Conservation (phyloP, 2,797 vertebrate species). For the Acanthurus lineatus region DNA sequence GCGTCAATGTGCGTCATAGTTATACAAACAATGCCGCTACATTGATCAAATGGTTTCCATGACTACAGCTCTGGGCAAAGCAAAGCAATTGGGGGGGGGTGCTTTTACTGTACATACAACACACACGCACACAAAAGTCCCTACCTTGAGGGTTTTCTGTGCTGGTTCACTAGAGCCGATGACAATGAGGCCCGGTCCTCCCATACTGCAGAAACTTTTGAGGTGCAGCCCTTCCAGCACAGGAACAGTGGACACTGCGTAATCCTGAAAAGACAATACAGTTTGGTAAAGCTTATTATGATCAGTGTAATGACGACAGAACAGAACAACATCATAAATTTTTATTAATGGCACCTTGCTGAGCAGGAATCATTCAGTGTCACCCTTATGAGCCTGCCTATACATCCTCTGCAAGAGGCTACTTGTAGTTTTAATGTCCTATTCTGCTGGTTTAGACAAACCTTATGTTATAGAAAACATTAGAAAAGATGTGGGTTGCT, state of each 20-base stretch:
- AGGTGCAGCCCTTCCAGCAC: conserved; percentile 91
- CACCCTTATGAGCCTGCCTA: background rate
- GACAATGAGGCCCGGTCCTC: conserved; percentile 94
- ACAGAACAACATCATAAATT: background rate
- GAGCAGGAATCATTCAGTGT: background rate
- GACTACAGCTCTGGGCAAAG: conserved; percentile 26
- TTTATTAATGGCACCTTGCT: background rate
- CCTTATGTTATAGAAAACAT: no score
- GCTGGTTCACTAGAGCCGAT: conserved; percentile 96
- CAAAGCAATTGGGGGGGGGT: conserved; percentile 30
- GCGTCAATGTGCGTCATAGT: conserved; percentile 56
- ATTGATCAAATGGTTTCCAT: conserved; percentile 63
- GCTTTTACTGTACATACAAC: conserved; percentile 12
- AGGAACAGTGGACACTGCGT: conserved; percentile 96
- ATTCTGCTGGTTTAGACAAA: no score
- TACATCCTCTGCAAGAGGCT: background rate
- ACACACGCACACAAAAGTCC: conserved; percentile 33
- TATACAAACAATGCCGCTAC: conserved; percentile 42
- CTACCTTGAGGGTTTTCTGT: conserved; percentile 97
- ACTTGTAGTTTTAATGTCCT: no score
- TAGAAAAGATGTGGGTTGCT: no score
- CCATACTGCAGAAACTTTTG: conserved; percentile 99
- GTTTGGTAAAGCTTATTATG: background rate
- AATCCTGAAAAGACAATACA: conserved; percentile 88
- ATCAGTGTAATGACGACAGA: background rate